phyloP scores from a whole-genome alignment of 2,888 invertebrate species.

The Rhogogaster chlorosoma region DNA sequence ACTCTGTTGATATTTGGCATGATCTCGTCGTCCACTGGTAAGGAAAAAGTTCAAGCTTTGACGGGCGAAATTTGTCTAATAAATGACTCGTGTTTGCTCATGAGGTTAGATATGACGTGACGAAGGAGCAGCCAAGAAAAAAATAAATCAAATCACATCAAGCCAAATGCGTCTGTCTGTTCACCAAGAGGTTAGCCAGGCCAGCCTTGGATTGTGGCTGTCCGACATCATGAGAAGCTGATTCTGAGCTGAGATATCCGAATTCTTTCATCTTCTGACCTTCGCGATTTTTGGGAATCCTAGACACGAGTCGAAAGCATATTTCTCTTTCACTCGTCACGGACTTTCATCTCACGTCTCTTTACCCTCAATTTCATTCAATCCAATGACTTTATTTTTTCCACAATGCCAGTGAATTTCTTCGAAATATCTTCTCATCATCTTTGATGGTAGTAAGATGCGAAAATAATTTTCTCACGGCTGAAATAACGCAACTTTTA shows the following conservation, averaged over 20 bases:
- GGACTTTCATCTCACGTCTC: not conserved
- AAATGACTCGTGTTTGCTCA: not conserved
- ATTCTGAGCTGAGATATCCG: slow-evolving; percentile 6
- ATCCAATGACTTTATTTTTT: not conserved
- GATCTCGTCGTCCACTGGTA: not conserved
- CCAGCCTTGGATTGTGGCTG: not conserved
- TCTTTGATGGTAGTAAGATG: not conserved
- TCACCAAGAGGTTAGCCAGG: not conserved
- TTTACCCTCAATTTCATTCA: not conserved
- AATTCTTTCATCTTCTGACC: slow-evolving; percentile 2
- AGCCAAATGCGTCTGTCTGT: not conserved
- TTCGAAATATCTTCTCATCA: not conserved
- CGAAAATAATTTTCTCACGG: not conserved
- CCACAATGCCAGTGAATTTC: not conserved
- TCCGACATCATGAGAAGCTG: not conserved
- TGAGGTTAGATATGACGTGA: not conserved
- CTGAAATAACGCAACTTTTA: not conserved
- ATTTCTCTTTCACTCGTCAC: not conserved
- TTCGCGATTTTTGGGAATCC: not conserved
- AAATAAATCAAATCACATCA: slow-evolving; percentile 2
- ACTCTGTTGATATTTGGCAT: not conserved
- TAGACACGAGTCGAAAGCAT: not conserved
- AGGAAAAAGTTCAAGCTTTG: not conserved
- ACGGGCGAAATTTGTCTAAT: not conserved
- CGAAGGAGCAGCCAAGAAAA: not conserved